Evolutionary conservation across 2,888 invertebrate genomes (phyloP), one percentile per base, ranked within the genome.

Genomic region (Agriotes lineatus): DNA sequence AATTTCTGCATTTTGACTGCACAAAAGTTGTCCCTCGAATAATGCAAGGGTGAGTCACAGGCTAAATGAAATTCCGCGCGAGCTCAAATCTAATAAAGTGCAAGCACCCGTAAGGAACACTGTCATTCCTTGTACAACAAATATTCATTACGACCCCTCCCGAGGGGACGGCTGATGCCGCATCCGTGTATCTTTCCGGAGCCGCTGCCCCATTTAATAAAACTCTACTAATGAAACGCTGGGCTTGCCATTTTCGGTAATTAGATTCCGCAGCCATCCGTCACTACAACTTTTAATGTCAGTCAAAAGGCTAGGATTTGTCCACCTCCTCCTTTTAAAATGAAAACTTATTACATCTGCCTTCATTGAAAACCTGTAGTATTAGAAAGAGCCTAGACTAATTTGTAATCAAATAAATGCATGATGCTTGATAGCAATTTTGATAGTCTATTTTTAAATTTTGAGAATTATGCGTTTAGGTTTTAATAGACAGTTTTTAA

Each of bases 31-130:
- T n/a, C n/a, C n/a, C n/a, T n/a, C n/a, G n/a, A n/a, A n/a, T n/a
- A n/a, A 25, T 25, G 25, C 6, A 16, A 18, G 16, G 48, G 48
- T 48, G 48, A 48, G 6, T 48, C 48, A 48, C 7, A 22, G 20
- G 16, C 50, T 56, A 75, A 77, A 77, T 77, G 76, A 77, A 77
- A 77, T 77, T 77, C 77, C 76, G 56, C 45, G 62, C 70, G 64
- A 69, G 66, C 63, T 65, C 65, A 73, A 77, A 80, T 80, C 80
- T 76, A 81, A 82, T 82, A 81, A 81, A 81, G 79, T 71, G 78
- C 79, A 76, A 74, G 77, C 80, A 81, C 78, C 80, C 81, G 81
- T 79, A 81, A 82, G 79, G 79, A 81, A 81, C 79, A 79, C 78
- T 77, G 77, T 78, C 80, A 75, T 77, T 80, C 76, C 79, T 78